Conservation (phyloP, 2,113 vertebrate species). For the Martes martes region DNA sequence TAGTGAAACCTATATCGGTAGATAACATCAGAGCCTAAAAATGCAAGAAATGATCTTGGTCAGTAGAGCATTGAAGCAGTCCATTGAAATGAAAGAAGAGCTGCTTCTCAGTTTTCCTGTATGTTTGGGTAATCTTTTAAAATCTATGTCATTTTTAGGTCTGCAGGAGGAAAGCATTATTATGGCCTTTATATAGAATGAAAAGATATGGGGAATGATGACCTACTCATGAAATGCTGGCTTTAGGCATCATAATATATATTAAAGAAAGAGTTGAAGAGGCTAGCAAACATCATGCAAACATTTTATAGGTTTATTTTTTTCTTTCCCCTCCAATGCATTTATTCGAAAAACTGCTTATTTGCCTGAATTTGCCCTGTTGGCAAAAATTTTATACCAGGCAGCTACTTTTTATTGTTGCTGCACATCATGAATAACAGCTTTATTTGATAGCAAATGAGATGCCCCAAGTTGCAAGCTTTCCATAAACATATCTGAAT, state of each 20-base stretch:
- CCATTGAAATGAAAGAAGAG: not conserved
- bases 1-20: not conserved
- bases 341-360: constrained; percentile 62
- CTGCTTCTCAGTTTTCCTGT: not conserved
- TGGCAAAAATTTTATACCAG: constrained; percentile 56
- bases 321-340: constrained; percentile 22
- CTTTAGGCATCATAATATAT: not conserved
- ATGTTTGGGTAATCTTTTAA: constrained; percentile 8
- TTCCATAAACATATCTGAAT: constrained; percentile 82
- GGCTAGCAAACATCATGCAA: not conserved
- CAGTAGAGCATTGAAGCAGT: not conserved
- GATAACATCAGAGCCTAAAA: not conserved
- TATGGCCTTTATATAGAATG: not conserved
- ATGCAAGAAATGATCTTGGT: not conserved
- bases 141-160: constrained; percentile 22
- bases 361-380: constrained; percentile 46
- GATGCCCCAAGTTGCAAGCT: constrained; percentile 78
- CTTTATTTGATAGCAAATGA: constrained; percentile 82
- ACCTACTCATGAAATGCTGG: not conserved
- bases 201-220: constrained; percentile 24
- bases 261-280: not conserved
- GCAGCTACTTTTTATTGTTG: constrained; percentile 74
- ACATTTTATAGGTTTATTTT: not conserved
- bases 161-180: not conserved
- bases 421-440: constrained; percentile 75